Base-by-base conservation (phyloP, 2,797 vertebrate species). In the Acanthurus lineatus region DNA sequence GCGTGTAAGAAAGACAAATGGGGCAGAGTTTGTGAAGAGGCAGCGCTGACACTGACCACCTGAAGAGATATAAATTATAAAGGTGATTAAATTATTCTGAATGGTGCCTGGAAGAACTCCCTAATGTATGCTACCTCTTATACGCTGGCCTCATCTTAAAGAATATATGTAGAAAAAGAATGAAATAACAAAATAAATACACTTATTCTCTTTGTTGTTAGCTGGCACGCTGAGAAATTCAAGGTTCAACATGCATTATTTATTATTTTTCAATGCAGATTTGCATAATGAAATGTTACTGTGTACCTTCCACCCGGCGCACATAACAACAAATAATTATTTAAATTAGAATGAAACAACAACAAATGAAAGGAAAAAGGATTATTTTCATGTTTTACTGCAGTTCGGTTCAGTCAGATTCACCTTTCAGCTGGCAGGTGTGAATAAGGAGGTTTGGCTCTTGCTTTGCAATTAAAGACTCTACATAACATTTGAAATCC, bases 1-100 rank as follows among this genome's bases (percentile, higher is more conserved):
- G 84, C 74, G 53, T 76, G 66, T 61, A 49, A 74, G 76, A 66
- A 60, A 86, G 79, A 79, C 69, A 81, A 79, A 86, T 69, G 62
- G 28, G 44, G 28, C 35, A 11, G 69, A 77, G 58, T 38, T 58
- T 69, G 53, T 64, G 51, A 62, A 40, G 54, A 68, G 17, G 70
- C 64, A 59, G 63, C 51, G 9, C 66, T 22, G 77, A 72, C 49
- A 64, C 47, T 32, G 70, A 85, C 71, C 56, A 80, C 54, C 83
- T 69, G 60, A 62, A 60, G 35, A 82, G 35, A 81, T 35, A 14
- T 6, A 51, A 56, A 73, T 80, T 54, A 61, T 15, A 74, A 72
- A 40, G 6, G 3, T 14, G 25, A 72, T 58, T 7, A 2, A 49
- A 32, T 5, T 25, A 8, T 6, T 28, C 25, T 63, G 59, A 71